These are phyloP conservation scores for Thripadectes ignobilis DNA, from an alignment of 2,797 vertebrate genomes.

Conservation along the genomic window DNA sequence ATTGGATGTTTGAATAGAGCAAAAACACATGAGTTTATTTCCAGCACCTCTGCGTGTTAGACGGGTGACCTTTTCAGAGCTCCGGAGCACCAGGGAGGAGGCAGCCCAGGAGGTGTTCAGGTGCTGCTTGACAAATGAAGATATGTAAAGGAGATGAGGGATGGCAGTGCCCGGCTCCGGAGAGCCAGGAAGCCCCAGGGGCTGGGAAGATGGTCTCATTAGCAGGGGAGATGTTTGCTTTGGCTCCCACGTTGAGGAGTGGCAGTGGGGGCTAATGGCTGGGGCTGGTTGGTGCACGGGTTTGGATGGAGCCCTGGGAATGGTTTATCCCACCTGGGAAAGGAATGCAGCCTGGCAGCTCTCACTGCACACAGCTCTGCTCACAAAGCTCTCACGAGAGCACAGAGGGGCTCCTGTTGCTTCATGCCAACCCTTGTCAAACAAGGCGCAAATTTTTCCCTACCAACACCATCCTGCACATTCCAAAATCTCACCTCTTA, in stretches of 20 bases:
- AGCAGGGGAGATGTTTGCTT: not conserved
- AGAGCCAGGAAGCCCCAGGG: not conserved
- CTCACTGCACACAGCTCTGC: not conserved
- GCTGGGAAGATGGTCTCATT: not conserved
- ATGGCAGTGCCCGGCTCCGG: not conserved
- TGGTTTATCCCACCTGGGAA: not conserved
- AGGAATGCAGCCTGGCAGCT: not conserved
- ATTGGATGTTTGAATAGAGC: not conserved
- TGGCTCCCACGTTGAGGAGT: not conserved
- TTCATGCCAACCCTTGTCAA: not conserved
- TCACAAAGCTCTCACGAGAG: not conserved
- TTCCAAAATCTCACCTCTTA: not conserved
- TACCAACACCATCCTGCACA: not conserved
- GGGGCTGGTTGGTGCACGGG: rapidly evolving
- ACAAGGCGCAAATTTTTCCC: not conserved
- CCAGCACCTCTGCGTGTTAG: not conserved
- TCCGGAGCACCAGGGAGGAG: not conserved
- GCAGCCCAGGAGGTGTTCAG: not conserved
- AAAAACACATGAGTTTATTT: not conserved
- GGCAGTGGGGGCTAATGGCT: not conserved
- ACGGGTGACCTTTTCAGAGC: slow-evolving; percentile 40
- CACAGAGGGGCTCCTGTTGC: not conserved
- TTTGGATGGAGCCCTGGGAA: not conserved
- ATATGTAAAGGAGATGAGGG: not conserved
- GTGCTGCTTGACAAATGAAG: slow-evolving; percentile 14